phyloP scores from a whole-genome alignment of 1,140 invertebrate species.

The Micrasema minimum region DNA sequence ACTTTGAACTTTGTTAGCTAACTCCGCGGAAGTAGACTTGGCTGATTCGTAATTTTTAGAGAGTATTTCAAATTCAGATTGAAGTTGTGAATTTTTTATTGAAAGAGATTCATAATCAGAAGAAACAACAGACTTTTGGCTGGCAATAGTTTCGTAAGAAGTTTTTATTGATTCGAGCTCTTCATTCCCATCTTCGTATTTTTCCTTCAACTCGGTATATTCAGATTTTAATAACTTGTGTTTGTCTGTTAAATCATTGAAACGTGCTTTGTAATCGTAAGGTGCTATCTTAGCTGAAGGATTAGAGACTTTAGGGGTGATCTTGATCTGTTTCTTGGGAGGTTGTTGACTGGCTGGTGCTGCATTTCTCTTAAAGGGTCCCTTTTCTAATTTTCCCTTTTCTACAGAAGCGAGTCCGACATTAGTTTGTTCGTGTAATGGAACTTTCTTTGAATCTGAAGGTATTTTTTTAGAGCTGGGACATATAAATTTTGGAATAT shows the following conservation, averaged over 20 bases:
- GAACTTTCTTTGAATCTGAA: conserved; percentile 4
- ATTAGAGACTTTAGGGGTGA: conserved; percentile 42
- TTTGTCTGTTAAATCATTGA: conserved; percentile 69
- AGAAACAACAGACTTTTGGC: conserved; percentile 33
- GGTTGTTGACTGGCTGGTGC: conserved; percentile 9
- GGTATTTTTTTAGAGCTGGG: conserved; percentile 13
- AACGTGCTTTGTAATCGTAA: conserved; percentile 71
- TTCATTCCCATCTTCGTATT: conserved; percentile 65
- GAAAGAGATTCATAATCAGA: conserved; percentile 58
- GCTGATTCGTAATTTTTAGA: conserved; percentile 55
- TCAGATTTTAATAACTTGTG: conserved; percentile 67
- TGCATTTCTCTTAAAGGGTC: conserved; percentile 39
- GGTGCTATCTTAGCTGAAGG: conserved; percentile 65
- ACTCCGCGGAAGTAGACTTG: conserved; percentile 49
- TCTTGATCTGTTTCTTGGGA: conserved; percentile 45
- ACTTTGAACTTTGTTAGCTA: conserved; percentile 56
- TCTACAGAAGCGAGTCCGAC: background rate
- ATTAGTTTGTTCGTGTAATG: conserved; percentile 23
- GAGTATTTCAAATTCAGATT: conserved; percentile 63
- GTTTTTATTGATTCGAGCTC: conserved; percentile 55
- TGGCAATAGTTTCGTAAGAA: conserved; percentile 14
- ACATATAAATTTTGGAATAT: conserved; percentile 31
- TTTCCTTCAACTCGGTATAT: conserved; percentile 65
- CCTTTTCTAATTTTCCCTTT: background rate
- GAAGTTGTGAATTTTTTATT: conserved; percentile 24